Evolutionary conservation across 2,888 invertebrate genomes (phyloP), one percentile per base, ranked within the genome.

Genomic region (Hydriomena furcata): DNA sequence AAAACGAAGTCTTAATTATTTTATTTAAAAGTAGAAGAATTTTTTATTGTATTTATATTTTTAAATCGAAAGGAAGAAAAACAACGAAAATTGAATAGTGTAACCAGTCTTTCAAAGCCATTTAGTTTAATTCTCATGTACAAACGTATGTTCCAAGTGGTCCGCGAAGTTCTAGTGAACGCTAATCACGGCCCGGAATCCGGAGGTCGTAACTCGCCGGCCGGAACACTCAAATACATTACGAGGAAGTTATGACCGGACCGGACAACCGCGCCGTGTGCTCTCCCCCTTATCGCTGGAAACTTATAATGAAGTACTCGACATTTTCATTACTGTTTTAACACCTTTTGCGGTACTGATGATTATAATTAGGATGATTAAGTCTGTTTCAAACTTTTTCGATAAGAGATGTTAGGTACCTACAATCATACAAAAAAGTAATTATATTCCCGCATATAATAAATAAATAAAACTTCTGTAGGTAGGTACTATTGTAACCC

Each of bases 211-310:
- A 61, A 68, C 59, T 68, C 55, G 60, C 54, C 52, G 13, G 28
- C 49, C 67, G 71, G 67, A 73, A 72, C 65, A 61, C 55, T 66
- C 63, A 55, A 71, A 73, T 71, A 72, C 66, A 68, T 73, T 67
- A 71, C 58, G 32, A 51, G 43, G 53, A 59, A 55, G 58, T 61
- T 68, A 61, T 61, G 57, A 43, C 47, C 47, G 43, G 47, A 25
- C 38, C 46, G 52, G 37, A 41, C 46, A 20, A 38, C 27, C 37
- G 49, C 37, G 31, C 51, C 45, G 51, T 40, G 42, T 43, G 37
- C 36, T 40, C 32, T 32, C 11, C 28, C 41, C 43, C 43, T 43
- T 47, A 52, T 52, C 46, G 42, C 24, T n/a, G 41, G 7, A 45
- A 52, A 52, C 24, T 46, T 46, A 46, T 46, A 46, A 52, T 46